phyloP scores from a whole-genome alignment of 2,113 vertebrate species.

The Ploceus nigricollis region DNA sequence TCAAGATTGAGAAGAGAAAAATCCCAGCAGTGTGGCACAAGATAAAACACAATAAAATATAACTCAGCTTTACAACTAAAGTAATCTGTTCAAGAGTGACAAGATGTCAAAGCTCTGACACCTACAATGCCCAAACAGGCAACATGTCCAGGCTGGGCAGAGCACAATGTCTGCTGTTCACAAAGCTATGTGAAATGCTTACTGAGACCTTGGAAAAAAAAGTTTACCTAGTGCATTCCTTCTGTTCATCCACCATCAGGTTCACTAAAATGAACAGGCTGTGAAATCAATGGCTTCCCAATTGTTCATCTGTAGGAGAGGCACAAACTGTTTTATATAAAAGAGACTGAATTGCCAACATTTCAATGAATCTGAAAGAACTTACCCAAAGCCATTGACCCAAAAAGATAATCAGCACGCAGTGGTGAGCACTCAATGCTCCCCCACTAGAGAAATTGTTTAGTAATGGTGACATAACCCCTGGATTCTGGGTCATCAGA shows the following conservation, averaged over 20 bases:
- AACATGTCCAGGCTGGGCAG: background rate
- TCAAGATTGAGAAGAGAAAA: background rate
- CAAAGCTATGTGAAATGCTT: conserved; percentile 11
- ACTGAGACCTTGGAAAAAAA: background rate
- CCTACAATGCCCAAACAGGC: background rate
- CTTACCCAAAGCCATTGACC: conserved; percentile 10
- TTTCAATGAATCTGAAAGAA: conserved; percentile 24
- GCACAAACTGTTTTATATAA: conserved; percentile 1
- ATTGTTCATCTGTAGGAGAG: conserved; percentile 22
- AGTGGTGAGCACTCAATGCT: background rate
- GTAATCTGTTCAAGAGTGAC: background rate
- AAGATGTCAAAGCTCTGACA: conserved; percentile 20
- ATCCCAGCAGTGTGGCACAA: background rate
- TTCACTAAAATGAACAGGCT: conserved; percentile 10
- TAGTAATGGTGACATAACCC: background rate
- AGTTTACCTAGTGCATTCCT: conserved; percentile 31
- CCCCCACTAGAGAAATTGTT: background rate
- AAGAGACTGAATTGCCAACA: background rate
- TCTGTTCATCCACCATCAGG: conserved; percentile 29
- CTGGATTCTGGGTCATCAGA: background rate
- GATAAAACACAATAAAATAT: background rate
- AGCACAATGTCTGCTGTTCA: background rate
- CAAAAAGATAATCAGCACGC: background rate
- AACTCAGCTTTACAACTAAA: conserved; percentile 1
- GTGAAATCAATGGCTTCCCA: conserved; percentile 51